Evolutionary conservation across 2,888 invertebrate species (phyloP).

Genomic region (Himalopsyche japonica): DNA sequence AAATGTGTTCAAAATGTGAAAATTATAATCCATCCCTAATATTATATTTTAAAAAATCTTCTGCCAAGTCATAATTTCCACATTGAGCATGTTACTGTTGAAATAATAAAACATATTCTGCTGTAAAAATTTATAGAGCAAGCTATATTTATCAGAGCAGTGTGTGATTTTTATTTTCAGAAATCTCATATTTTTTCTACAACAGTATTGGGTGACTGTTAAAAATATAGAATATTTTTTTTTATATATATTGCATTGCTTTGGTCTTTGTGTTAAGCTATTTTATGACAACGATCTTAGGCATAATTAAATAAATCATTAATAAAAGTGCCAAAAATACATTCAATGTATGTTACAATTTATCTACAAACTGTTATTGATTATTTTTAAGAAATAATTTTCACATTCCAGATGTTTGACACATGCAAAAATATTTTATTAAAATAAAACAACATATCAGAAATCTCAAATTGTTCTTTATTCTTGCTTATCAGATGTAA

Average conservation of each 20-base stretch:
- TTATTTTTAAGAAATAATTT: not conserved
- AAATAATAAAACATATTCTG: too few relatives aligned
- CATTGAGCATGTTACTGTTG: too few relatives aligned
- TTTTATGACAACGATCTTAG: not conserved
- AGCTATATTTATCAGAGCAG: too few relatives aligned
- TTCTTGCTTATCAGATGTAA: not conserved
- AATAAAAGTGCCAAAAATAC: not conserved
- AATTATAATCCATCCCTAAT: too few relatives aligned
- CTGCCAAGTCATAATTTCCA: too few relatives aligned
- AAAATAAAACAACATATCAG: not conserved
- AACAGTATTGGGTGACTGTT: too few relatives aligned
- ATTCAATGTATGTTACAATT: not conserved
- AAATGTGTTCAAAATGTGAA: too few relatives aligned
- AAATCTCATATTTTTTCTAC: too few relatives aligned
- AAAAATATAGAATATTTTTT: not conserved
- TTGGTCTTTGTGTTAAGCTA: not conserved
- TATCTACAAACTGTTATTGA: not conserved
- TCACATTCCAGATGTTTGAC: not conserved
- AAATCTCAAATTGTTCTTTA: not conserved
- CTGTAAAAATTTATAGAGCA: too few relatives aligned
- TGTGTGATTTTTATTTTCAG: too few relatives aligned
- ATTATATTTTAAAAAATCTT: too few relatives aligned
- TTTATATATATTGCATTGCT: not conserved
- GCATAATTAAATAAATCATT: not conserved
- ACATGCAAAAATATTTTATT: not conserved